Evolutionary conservation across 2,113 vertebrate species (phyloP), one percentile per base, ranked within the genome.

Genomic region (Chloropsis cyanopogon): DNA sequence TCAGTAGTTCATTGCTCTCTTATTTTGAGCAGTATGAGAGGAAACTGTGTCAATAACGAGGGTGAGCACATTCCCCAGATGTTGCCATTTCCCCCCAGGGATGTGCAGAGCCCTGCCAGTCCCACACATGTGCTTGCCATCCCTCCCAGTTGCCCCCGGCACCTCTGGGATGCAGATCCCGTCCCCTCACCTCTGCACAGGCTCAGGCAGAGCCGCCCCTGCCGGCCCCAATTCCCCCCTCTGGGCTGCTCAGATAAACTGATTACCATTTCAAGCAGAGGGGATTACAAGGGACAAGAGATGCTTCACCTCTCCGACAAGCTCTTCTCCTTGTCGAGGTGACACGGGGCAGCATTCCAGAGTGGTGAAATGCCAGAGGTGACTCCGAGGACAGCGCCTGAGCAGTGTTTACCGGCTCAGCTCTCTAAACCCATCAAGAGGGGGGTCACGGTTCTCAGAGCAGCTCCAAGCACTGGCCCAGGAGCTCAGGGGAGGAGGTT

Each of bases 311-410:
- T 91, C 75, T 35, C 25, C 2, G 1, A 10, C 57, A 5, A 76
- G 70, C 70, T 76, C 49, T 52, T 31, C 81, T 85, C 47, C 87
- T 26, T 7, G 64, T 22, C 0, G 0, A 66, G 86, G 66, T 8
- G 14, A 91, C 68, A 12, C 63, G 10, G 81, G 57, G 46, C 73
- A 93, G 80, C 61, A 41, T 60, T 91, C 52, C 14, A 0, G 76
- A 73, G 93, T 10, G 76, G 7, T 66, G 82, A 90, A 81, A 90
- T 88, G 90, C 56, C 93, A 71, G 88, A 53, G 92, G 28, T 95
- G 80, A 61, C 42, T 68, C 13, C 6, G 39, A 81, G 94, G 93
- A 86, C 88, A 95, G 53, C 0, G 7, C 83, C 71, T 21, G 56
- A 73, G 46, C 56, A 3, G 7, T 41, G 68, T 93, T 94, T 84